Base-by-base conservation (phyloP, 2,888 invertebrate genomes). In the Steinernema scapterisci region DNA sequence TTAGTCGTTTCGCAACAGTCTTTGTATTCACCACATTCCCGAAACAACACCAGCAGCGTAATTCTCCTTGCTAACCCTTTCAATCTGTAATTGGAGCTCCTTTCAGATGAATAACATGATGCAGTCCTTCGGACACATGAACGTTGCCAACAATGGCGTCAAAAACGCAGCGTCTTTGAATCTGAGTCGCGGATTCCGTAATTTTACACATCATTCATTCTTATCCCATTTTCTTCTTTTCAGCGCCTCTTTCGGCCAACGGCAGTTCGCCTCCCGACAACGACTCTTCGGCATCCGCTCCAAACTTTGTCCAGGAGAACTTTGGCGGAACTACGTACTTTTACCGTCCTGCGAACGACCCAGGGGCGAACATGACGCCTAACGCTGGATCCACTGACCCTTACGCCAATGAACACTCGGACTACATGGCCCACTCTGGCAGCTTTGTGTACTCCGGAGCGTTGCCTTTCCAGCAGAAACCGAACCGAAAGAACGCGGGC, bases 251-350 rank as follows among this genome's bases (percentile, higher is more conserved):
- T 11, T 38, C 63, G 31, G 38, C 52, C 16, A 72, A 43, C 72
- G 51, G 54, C 19, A 19, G 75, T 51, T 46, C 46, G 19, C 38
- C 51, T 48, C 52, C 54, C 38, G 46, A 70, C 52, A 27, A 51
- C 16, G 6, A 48, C 52, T 21, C 54, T 54, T 48, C 72, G 52
- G 46, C 73, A 63, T 27, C 73, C 56, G 46, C 38, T 13, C 31
- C 48, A 16, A 13, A 19, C 43, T 63, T 63, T 27, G 27, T 75
- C 38, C 77, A 76, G 46, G 79, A 81, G 48, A 78, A 54, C 51
- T 78, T 77, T 9, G 80, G 81, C 9, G 81, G 80, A n/a, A 79
- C 79, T 7, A 79, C 72, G 16, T 81, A 80, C 73, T 80, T 78
- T 54, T 79, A 71, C 46, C 75, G 73, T 1, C 63, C 27, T 54